Evolutionary conservation across 2,113 vertebrate species (phyloP).

Genomic region (Baryphthengus martii): DNA sequence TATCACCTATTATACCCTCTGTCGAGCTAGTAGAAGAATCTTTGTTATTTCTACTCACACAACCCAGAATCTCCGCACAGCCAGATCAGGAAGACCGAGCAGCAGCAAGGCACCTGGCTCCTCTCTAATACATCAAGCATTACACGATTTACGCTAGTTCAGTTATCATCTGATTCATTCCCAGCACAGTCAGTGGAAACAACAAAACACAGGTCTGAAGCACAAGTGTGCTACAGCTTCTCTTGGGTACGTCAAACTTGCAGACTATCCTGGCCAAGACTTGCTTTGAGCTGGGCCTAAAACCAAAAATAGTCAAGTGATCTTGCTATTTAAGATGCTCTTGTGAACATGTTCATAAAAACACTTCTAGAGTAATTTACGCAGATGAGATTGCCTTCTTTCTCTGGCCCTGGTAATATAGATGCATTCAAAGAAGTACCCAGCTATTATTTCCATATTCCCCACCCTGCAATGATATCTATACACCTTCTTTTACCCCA

Average conservation of each 20-base stretch:
- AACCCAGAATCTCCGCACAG: not conserved
- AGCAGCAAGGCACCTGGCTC: not conserved
- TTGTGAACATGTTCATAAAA: not conserved
- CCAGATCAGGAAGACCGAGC: not conserved
- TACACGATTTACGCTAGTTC: not conserved
- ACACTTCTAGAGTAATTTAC: not conserved
- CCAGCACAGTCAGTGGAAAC: not conserved
- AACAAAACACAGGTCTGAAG: not conserved
- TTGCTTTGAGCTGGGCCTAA: not conserved
- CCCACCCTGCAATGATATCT: not conserved
- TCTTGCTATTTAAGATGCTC: not conserved
- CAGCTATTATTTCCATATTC: not conserved
- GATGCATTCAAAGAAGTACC: not conserved
- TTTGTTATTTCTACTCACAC: not conserved
- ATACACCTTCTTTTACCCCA: not conserved
- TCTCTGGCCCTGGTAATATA: not conserved
- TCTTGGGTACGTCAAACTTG: not conserved
- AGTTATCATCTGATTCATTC: not conserved
- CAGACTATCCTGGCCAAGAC: not conserved
- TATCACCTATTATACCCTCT: not conserved
- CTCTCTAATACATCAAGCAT: not conserved
- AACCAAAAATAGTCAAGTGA: not conserved
- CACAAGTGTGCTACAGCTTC: not conserved
- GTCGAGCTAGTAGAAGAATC: not conserved
- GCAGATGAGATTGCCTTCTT: not conserved